phyloP scores from a whole-genome alignment of 2,113 vertebrate species.

The Siniperca knerii region DNA sequence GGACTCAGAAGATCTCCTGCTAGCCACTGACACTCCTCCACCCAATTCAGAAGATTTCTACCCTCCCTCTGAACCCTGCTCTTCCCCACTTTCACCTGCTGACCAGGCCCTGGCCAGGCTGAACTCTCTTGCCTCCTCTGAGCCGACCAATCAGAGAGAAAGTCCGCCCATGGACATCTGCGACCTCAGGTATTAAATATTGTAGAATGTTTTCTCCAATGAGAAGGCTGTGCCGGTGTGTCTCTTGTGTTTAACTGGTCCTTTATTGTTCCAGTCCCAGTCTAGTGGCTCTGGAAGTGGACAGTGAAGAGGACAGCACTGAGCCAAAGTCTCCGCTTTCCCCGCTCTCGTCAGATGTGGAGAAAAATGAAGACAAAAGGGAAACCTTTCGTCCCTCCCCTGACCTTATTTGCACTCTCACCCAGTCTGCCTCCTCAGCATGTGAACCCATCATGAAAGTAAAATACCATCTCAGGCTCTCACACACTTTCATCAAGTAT shows the following conservation, averaged over 20 bases:
- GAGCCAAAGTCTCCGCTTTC: slow-evolving; percentile 46
- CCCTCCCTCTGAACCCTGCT: slow-evolving; percentile 24
- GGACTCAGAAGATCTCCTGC: slow-evolving; percentile 43
- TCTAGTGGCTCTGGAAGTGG: slow-evolving; percentile 91
- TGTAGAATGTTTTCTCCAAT: background rate
- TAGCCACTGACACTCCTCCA: slow-evolving; percentile 59
- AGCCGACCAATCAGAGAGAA: slow-evolving; percentile 69
- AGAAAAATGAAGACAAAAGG: slow-evolving; percentile 78
- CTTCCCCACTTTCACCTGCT: slow-evolving; percentile 54
- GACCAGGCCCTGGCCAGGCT: slow-evolving; percentile 66
- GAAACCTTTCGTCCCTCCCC: slow-evolving; percentile 70
- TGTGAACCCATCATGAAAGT: slow-evolving; percentile 84
- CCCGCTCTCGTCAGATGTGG: slow-evolving; percentile 62
- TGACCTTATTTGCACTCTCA: slow-evolving; percentile 80
- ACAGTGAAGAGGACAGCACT: slow-evolving; percentile 83
- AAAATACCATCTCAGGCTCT: slow-evolving; percentile 36
- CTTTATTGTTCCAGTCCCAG: slow-evolving; percentile 85
- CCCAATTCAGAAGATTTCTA: slow-evolving; percentile 23
- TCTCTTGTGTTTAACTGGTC: background rate
- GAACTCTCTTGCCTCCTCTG: slow-evolving; percentile 69
- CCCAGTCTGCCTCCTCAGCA: slow-evolving; percentile 82
- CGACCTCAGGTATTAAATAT: slow-evolving; percentile 78
- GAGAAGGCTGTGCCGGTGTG: background rate
- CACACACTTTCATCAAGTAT: background rate
- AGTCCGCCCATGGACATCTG: slow-evolving; percentile 71